phyloP scores from a whole-genome alignment of 2,113 vertebrate genomes.

The Osmerus mordax region DNA sequence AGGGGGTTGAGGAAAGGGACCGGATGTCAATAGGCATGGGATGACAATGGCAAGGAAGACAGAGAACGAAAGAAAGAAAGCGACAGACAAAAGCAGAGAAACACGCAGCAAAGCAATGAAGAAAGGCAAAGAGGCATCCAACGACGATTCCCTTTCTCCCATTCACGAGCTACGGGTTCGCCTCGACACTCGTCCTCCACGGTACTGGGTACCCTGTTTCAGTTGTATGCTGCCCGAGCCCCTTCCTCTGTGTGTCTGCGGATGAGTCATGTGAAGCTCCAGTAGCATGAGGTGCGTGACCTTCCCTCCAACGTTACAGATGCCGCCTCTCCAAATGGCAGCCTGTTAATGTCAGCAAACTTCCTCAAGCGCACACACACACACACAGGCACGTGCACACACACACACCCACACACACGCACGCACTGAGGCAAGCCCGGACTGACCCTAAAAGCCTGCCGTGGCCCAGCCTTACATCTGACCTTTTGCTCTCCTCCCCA shows the following conservation, averaged over 20 bases:
- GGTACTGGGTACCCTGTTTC: background rate
- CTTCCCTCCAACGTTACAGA: constrained; percentile 51
- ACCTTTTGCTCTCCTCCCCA: constrained; percentile 8
- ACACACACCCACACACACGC: constrained; percentile 12
- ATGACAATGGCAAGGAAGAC: constrained; percentile 14
- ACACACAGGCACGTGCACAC: constrained; percentile 6
- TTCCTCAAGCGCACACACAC: constrained; percentile 18
- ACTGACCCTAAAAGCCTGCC: background rate
- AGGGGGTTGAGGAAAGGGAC: too few species aligned
- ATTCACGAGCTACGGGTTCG: too few species aligned
- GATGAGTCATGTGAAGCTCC: constrained; percentile 58
- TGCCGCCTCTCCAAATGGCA: constrained; percentile 49
- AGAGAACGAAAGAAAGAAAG: background rate
- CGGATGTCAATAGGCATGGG: background rate
- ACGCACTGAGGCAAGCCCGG: background rate
- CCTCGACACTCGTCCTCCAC: too few species aligned
- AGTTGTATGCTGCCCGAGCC: constrained; percentile 45
- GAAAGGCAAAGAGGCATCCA: background rate
- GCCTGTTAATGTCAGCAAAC: constrained; percentile 49
- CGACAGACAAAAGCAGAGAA: background rate
- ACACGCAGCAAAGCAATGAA: background rate
- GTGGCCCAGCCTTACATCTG: constrained; percentile 9
- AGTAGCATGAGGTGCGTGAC: constrained; percentile 48
- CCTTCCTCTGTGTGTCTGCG: constrained; percentile 37
- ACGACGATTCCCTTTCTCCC: too few species aligned